Conservation (phyloP, 2,113 vertebrate genomes). For the Podiceps cristatus region DNA sequence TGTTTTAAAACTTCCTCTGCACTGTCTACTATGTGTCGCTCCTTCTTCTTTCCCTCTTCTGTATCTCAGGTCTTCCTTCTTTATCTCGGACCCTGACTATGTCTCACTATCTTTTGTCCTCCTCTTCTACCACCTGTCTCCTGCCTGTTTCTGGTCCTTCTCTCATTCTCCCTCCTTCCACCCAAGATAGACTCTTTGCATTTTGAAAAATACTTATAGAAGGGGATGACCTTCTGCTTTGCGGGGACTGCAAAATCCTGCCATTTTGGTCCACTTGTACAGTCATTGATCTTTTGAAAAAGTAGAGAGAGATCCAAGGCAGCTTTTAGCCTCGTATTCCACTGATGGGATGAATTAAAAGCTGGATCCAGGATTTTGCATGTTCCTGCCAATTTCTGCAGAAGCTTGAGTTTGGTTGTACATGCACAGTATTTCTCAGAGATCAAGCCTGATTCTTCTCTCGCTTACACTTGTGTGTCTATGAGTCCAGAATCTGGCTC, state of each 20-base stretch:
- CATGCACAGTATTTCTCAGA: slow-evolving; percentile 30
- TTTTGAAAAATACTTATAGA: slow-evolving; percentile 5
- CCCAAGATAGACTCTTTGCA: slow-evolving; percentile 3
- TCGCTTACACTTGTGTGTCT: slow-evolving; percentile 30
- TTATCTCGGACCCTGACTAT: slow-evolving; percentile 55
- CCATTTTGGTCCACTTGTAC: not conserved
- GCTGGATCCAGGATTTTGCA: slow-evolving; percentile 29
- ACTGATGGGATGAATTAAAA: not conserved
- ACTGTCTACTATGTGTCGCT: slow-evolving; percentile 1
- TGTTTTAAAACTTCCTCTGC: not conserved
- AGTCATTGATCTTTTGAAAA: not conserved
- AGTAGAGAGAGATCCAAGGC: not conserved
- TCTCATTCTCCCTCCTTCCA: slow-evolving; percentile 46
- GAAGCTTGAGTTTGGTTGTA: not conserved
- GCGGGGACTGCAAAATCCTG: slow-evolving; percentile 44
- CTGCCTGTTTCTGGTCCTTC: slow-evolving; percentile 38
- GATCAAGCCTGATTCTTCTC: slow-evolving; percentile 57
- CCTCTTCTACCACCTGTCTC: slow-evolving; percentile 43
- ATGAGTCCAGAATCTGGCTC: slow-evolving; percentile 35
- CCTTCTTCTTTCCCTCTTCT: slow-evolving; percentile 27
- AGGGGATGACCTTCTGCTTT: not conserved
- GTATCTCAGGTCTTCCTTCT: slow-evolving; percentile 45
- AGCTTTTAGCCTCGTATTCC: not conserved
- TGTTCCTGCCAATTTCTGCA: not conserved
- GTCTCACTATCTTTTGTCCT: slow-evolving; percentile 46